Evolutionary conservation across 2,113 vertebrate genomes (phyloP).

Genomic region (Pangasianodon hypophthalmus): DNA sequence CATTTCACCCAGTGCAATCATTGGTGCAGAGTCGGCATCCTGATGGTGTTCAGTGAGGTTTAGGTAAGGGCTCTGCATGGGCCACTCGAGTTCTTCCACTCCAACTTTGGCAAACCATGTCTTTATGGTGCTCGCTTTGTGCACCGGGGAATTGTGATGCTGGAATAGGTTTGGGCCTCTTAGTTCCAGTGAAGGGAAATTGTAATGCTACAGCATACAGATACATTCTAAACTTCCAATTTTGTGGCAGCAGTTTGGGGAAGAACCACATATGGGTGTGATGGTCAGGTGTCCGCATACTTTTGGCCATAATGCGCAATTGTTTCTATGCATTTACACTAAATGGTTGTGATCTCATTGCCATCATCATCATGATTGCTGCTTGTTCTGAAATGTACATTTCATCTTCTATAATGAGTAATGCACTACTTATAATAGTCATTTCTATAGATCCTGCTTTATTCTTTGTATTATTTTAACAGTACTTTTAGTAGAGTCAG

Average conservation of each 20-base stretch:
- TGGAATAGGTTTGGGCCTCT: too few species aligned
- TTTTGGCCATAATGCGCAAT: too few species aligned
- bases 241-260: too few species aligned
- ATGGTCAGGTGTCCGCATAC: too few species aligned
- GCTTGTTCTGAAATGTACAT: too few species aligned
- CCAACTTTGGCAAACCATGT: not conserved
- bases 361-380: too few species aligned
- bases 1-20: too few species aligned
- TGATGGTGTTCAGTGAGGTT: not conserved
- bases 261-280: too few species aligned
- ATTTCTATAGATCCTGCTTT: not conserved
- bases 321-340: too few species aligned
- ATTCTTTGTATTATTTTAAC: not conserved
- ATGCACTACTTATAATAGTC: too few species aligned
- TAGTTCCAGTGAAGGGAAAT: not conserved
- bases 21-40: not conserved
- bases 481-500: not conserved
- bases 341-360: too few species aligned
- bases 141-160: not conserved
- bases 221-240: not conserved
- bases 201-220: not conserved
- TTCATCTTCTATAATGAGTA: too few species aligned
- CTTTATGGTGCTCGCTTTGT: not conserved
- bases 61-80: not conserved
- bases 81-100: not conserved